Percentiles rank a stretch among this genome's conserved stretches.
phyloP scores from a whole-genome alignment of 2,888 invertebrate species.

The Punctoribates punctum region DNA sequence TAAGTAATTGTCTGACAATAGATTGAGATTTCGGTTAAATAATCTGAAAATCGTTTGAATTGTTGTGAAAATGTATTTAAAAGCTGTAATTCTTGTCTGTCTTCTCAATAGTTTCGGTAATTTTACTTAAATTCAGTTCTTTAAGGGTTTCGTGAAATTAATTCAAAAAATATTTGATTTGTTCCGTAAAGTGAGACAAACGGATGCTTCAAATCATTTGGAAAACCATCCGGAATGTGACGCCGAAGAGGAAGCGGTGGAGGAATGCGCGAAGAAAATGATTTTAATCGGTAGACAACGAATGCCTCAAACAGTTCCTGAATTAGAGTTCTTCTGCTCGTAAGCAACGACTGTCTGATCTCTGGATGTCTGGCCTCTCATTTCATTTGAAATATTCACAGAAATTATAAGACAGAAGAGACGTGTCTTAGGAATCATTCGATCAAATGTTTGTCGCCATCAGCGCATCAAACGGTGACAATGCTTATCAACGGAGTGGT shows the following conservation, averaged over 20 bases:
- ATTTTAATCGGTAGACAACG: constrained; percentile 29
- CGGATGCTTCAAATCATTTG: neutral
- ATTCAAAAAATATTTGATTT: neutral
- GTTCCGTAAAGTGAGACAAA: neutral
- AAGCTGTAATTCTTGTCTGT: no score
- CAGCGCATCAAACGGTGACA: constrained; percentile 38
- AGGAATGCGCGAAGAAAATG: constrained; percentile 33
- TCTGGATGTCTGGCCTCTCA: neutral
- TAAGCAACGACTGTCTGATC: no score
- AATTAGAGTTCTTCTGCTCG: constrained; percentile 39
- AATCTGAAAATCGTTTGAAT: no score
- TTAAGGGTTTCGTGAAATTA: neutral
- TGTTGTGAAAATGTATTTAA: no score
- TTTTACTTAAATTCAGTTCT: no score
- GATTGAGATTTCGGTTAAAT: no score
- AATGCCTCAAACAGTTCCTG: constrained; percentile 32
- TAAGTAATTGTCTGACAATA: neutral
- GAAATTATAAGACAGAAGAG: constrained; percentile 31
- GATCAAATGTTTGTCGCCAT: constrained; percentile 37
- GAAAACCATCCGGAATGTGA: constrained; percentile 28
- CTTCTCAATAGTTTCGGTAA: no score
- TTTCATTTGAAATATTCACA: neutral
- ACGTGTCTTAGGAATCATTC: constrained; percentile 36
- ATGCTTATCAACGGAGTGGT: constrained; percentile 26
- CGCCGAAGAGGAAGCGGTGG: constrained; percentile 37